Conservation (phyloP, 2,113 vertebrate genomes). For the Microtus oregoni region DNA sequence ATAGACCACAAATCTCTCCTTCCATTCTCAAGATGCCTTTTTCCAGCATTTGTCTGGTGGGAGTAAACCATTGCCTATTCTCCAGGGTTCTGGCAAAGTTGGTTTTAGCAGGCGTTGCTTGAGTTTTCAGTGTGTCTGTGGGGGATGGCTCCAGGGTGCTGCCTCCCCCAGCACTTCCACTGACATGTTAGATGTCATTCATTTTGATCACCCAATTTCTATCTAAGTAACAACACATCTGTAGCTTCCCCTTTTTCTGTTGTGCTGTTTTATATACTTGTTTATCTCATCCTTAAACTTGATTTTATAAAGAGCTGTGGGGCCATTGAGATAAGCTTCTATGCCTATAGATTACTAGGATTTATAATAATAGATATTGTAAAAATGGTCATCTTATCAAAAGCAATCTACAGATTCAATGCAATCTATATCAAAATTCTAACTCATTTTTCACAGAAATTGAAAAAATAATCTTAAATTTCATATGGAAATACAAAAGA, state of each 20-base stretch:
- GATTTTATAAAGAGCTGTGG: neutral
- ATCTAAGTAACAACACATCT: neutral
- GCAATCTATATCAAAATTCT: neutral
- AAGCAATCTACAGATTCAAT: neutral
- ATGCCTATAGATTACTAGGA: neutral
- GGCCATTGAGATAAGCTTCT: neutral
- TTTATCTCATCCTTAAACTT: neutral
- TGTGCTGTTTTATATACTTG: neutral
- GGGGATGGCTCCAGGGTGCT: neutral
- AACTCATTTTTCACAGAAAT: neutral
- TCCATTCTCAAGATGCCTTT: neutral
- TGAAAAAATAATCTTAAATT: neutral
- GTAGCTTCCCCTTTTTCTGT: neutral
- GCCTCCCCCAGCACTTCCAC: neutral
- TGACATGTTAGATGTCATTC: accelerated
- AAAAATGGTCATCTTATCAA: neutral
- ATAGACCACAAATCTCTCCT: too few species aligned
- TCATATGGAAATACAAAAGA: neutral
- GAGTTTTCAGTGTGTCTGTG: neutral
- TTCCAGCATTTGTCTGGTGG: neutral
- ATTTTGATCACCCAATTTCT: neutral
- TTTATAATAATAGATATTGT: neutral
- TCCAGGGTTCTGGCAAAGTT: neutral
- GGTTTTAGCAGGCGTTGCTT: too few species aligned
- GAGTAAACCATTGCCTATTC: neutral